These are phyloP conservation scores for Otolemur garnettii DNA, from an alignment of 2,113 vertebrate species.

Conservation along the genomic window DNA sequence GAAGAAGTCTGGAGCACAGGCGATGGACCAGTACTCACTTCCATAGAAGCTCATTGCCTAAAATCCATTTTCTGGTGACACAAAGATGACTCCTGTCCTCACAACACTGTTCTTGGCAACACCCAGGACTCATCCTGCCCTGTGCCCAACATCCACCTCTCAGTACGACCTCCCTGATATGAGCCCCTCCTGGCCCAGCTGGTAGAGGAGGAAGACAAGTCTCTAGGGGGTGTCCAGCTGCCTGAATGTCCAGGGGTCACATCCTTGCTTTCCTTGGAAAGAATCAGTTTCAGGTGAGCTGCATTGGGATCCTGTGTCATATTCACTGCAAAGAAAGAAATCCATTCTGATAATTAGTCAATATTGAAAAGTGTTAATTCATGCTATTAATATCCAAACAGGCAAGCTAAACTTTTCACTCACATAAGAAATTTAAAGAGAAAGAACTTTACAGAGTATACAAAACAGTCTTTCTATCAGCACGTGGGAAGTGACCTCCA, in stretches of 20 bases:
- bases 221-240: not conserved
- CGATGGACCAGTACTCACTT: constrained; percentile 77
- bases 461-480: not conserved
- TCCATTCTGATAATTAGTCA: not conserved
- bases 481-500: not conserved
- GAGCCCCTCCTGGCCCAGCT: not conserved
- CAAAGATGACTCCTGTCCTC: not conserved
- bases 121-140: not conserved
- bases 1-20: constrained; percentile 76
- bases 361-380: not conserved
- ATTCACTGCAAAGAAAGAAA: constrained; percentile 61
- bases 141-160: not conserved
- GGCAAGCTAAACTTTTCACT: not conserved
- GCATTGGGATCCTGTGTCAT: not conserved
- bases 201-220: not conserved
- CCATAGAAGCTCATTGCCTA: not conserved
- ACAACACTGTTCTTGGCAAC: not conserved
- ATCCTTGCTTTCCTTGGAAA: not conserved
- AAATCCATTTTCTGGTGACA: constrained; percentile 7
- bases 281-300: not conserved
- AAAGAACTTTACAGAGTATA: not conserved
- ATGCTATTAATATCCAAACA: not conserved
- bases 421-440: not conserved
- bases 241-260: not conserved
- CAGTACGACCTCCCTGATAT: not conserved